These are phyloP conservation scores for Caenorhabditis wallacei DNA, from an alignment of 2,888 invertebrate genomes.

Conservation along the genomic window DNA sequence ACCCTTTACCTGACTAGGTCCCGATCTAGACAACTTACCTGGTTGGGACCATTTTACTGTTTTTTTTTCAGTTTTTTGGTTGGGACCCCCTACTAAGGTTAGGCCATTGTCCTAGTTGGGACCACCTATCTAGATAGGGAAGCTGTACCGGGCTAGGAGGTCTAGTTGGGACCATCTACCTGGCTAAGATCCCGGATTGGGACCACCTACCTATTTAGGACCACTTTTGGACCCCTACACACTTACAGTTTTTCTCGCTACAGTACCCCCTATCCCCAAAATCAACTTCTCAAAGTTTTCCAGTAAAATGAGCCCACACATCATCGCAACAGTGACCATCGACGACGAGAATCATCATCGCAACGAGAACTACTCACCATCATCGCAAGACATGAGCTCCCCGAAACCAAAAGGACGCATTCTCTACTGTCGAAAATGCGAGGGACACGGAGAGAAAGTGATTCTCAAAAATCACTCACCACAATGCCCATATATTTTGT, in stretches of 20 bases:
- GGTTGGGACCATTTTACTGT: too few species aligned
- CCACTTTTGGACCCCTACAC: background rate
- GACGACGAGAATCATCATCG: constrained; percentile 52
- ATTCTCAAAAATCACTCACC: constrained; percentile 79
- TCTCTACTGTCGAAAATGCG: constrained; percentile 78
- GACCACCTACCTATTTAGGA: too few species aligned
- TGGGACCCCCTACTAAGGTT: too few species aligned
- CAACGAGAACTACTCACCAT: constrained; percentile 63
- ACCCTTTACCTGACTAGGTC: too few species aligned
- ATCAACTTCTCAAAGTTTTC: background rate
- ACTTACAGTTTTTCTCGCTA: background rate
- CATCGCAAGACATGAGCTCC: constrained; percentile 46
- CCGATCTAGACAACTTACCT: too few species aligned
- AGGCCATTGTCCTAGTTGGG: too few species aligned
- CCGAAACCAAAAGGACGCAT: constrained; percentile 67
- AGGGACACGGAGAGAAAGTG: constrained; percentile 76
- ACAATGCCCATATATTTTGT: constrained; percentile 77
- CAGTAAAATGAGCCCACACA: constrained; percentile 63
- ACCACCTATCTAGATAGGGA: too few species aligned
- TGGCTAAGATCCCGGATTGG: too few species aligned
- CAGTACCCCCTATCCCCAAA: background rate
- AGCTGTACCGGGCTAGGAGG: too few species aligned
- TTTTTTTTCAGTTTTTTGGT: too few species aligned
- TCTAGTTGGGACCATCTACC: too few species aligned
- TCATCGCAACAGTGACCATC: constrained; percentile 55